These are phyloP conservation scores for Bombylius major DNA, from an alignment of 2,888 invertebrate species.

Conservation along the genomic window DNA sequence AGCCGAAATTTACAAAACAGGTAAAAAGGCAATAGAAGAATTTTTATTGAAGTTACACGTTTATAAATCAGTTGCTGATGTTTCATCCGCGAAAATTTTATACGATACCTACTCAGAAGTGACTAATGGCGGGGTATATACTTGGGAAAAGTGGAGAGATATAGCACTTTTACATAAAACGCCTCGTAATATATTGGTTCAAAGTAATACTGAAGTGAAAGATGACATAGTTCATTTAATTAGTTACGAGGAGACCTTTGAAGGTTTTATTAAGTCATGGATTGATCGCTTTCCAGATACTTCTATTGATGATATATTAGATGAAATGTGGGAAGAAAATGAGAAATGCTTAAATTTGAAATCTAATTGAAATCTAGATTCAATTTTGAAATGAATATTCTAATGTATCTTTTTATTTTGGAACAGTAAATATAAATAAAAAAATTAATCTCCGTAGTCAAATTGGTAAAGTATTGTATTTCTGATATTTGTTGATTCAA, in stretches of 20 bases:
- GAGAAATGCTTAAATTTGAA: slow-evolving; percentile 38
- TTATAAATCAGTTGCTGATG: slow-evolving; percentile 69
- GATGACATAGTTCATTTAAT: slow-evolving; percentile 48
- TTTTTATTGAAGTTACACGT: slow-evolving; percentile 84
- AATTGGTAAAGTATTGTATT: too few species aligned
- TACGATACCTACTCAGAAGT: slow-evolving; percentile 66
- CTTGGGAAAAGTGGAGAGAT: slow-evolving; percentile 74
- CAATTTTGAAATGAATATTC: too few species aligned
- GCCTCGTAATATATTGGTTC: slow-evolving; percentile 83
- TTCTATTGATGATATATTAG: slow-evolving; percentile 45
- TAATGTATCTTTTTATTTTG: too few species aligned
- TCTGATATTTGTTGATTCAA: too few species aligned
- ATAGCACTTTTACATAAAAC: slow-evolving; percentile 82
- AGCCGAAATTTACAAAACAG: slow-evolving; percentile 66
- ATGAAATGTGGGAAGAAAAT: slow-evolving; percentile 52
- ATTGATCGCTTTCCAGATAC: slow-evolving; percentile 62
- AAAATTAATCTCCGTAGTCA: too few species aligned
- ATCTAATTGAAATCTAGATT: too few species aligned
- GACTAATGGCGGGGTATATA: slow-evolving; percentile 45
- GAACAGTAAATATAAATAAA: too few species aligned
- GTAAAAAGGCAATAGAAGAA: slow-evolving; percentile 53
- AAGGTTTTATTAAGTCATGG: slow-evolving; percentile 75
- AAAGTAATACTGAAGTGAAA: slow-evolving; percentile 62
- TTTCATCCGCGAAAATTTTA: slow-evolving; percentile 59
- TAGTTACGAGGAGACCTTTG: slow-evolving; percentile 61